phyloP scores from a whole-genome alignment of 2,113 vertebrate genomes.

The Microcebus murinus region DNA sequence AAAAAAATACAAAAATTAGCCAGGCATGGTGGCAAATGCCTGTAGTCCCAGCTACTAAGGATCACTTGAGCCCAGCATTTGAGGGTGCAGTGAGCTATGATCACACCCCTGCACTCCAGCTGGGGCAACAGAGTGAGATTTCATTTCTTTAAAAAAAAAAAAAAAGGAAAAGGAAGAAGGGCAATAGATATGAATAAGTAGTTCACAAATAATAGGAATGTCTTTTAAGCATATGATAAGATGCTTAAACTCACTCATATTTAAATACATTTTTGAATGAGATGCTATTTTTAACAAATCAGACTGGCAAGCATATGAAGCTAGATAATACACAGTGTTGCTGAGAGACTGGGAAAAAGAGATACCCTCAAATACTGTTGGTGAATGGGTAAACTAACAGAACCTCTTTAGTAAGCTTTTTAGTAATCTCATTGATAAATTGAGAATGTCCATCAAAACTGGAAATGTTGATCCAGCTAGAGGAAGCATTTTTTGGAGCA shows the following conservation, averaged over 20 bases:
- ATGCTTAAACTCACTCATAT: neutral
- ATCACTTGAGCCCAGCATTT: no score
- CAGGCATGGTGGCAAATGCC: no score
- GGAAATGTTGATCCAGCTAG: neutral
- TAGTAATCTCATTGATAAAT: neutral
- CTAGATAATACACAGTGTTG: neutral
- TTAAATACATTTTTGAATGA: neutral
- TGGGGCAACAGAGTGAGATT: no score
- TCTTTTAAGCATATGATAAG: neutral
- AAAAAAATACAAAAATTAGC: no score
- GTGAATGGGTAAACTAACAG: neutral
- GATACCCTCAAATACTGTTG: neutral
- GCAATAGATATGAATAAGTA: neutral
- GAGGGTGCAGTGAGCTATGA: no score
- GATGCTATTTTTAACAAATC: neutral
- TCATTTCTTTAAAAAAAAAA: no score
- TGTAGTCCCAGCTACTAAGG: no score
- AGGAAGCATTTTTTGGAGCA: neutral
- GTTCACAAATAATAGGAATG: neutral
- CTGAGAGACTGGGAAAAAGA: neutral
- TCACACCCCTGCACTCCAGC: no score
- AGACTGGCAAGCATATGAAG: neutral
- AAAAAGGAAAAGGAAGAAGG: no score
- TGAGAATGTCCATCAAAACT: neutral
- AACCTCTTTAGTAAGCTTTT: neutral